Evolutionary conservation across 2,113 vertebrate species (phyloP).

Genomic region (crab-eating macaque (Macaca fascicularis)): DNA sequence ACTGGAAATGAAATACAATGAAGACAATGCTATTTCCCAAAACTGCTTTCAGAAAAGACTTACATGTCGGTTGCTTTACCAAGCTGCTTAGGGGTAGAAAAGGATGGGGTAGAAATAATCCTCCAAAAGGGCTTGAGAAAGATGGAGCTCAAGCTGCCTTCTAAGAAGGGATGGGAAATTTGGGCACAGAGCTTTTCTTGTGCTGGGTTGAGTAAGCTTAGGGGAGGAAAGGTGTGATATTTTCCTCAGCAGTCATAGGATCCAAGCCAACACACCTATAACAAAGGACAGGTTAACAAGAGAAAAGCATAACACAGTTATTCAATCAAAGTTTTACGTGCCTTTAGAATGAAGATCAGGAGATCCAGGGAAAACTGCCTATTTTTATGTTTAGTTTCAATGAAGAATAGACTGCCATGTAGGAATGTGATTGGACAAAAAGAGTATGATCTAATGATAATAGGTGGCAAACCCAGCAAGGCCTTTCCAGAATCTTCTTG

Average conservation of each 20-base stretch:
- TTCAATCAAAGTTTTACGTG: neutral
- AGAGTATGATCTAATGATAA: too few species aligned
- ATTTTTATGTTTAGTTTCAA: neutral
- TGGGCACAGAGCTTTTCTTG: neutral
- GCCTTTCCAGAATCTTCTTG: neutral
- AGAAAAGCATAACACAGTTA: neutral
- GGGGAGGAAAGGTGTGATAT: neutral
- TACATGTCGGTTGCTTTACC: neutral
- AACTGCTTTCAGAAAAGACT: neutral
- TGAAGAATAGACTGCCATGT: neutral
- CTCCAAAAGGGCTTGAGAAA: neutral
- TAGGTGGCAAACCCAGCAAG: neutral
- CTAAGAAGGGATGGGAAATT: too few species aligned
- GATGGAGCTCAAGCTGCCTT: neutral
- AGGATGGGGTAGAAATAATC: neutral
- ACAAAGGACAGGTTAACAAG: neutral
- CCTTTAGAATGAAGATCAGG: neutral
- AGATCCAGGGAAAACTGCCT: neutral
- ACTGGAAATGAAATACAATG: neutral
- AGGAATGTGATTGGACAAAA: neutral
- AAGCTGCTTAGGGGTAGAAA: too few species aligned
- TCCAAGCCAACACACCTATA: too few species aligned
- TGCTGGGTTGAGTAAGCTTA: too few species aligned
- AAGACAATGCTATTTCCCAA: neutral
- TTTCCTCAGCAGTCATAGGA: neutral